Evolutionary conservation across 1,140 invertebrate genomes (phyloP).

Genomic region (Ephestia elutella): DNA sequence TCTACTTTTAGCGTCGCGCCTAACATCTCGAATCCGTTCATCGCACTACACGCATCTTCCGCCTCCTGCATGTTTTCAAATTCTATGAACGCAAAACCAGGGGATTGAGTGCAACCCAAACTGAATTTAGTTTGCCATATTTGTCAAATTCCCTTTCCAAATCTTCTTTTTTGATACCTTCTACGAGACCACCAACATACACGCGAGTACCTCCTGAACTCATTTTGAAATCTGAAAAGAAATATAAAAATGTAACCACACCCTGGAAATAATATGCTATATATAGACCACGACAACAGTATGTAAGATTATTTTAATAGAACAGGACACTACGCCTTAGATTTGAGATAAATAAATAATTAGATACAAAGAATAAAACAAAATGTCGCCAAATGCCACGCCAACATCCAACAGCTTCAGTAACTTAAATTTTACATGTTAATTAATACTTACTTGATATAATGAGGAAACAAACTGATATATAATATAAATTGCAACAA

Average conservation of each 20-base stretch:
- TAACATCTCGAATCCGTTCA: conserved; percentile 90
- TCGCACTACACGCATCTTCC: conserved; percentile 91
- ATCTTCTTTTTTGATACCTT: conserved; percentile 91
- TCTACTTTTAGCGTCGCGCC: conserved; percentile 88
- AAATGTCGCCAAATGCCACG: conserved; percentile 68
- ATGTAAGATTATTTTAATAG: background rate
- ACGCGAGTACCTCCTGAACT: conserved; percentile 81
- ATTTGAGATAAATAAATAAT: conserved; percentile 32
- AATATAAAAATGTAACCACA: conserved; percentile 16
- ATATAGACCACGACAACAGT: background rate
- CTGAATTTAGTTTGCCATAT: conserved; percentile 95
- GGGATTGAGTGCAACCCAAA: conserved; percentile 85
- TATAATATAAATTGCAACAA: background rate
- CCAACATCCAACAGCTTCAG: conserved; percentile 22
- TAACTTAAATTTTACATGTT: background rate
- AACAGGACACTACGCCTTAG: background rate
- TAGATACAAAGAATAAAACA: conserved; percentile 66
- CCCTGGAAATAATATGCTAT: background rate
- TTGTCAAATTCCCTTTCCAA: conserved; percentile 88
- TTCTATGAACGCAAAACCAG: conserved; percentile 98
- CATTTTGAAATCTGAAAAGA: conserved; percentile 57
- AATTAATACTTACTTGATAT: background rate
- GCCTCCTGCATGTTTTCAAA: conserved; percentile 97
- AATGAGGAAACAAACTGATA: background rate
- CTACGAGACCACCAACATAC: conserved; percentile 88